Percentiles rank a stretch among this genome's conserved stretches.
These are phyloP conservation scores for Silurus asotus DNA, from an alignment of 2,113 vertebrate species.

Conservation along the genomic window DNA sequence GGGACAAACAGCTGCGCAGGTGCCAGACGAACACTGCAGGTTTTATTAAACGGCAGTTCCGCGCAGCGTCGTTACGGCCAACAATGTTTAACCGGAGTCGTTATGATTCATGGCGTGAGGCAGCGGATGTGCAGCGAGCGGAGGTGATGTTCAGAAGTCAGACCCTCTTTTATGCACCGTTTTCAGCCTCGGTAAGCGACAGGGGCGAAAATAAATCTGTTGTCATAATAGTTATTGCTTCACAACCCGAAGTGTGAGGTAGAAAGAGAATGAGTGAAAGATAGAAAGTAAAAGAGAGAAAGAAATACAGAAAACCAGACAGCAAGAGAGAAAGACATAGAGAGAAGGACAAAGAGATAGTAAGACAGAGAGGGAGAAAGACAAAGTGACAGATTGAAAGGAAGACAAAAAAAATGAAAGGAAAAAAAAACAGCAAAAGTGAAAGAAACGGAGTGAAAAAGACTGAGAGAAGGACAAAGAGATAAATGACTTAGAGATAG, in stretches of 20 bases:
- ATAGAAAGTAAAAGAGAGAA: background rate
- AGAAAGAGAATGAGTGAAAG: background rate
- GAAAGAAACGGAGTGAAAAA: background rate
- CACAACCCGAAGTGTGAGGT: constrained; percentile 68
- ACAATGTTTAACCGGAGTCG: constrained; percentile 1
- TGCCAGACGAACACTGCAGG: background rate
- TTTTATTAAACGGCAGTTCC: constrained; percentile 3
- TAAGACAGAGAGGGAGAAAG: background rate
- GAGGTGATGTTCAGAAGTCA: constrained; percentile 3
- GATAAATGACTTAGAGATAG: background rate
- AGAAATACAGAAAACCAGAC: background rate
- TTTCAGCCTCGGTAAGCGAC: constrained; percentile 18
- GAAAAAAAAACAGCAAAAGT: background rate
- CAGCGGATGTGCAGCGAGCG: background rate
- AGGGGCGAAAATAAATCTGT: constrained; percentile 65
- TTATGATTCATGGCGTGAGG: constrained; percentile 19
- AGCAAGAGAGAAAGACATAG: background rate
- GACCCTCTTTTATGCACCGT: background rate
- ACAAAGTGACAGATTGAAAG: background rate
- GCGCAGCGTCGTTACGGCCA: background rate
- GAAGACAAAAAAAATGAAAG: background rate
- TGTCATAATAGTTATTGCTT: constrained; percentile 78
- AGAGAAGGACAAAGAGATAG: too few species aligned
- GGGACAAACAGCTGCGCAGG: background rate
- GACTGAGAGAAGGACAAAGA: background rate